These are phyloP conservation scores for Tolmerus cingulatus DNA, from an alignment of 2,888 invertebrate genomes.

Conservation along the genomic window DNA sequence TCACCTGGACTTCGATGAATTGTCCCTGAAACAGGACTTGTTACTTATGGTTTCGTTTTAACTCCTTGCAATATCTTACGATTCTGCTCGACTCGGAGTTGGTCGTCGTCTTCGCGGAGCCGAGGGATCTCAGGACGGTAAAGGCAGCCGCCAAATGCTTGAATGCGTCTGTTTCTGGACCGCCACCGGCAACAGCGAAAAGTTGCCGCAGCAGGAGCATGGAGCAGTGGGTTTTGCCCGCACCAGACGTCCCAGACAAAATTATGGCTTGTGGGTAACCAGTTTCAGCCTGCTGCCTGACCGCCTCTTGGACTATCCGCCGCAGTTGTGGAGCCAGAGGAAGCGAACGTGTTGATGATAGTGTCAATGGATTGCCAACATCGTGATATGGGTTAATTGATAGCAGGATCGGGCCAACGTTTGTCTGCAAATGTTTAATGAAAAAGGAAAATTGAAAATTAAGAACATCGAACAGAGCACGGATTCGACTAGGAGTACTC, in stretches of 20 bases:
- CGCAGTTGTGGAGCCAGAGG: slow-evolving; percentile 82
- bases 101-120: slow-evolving; percentile 87
- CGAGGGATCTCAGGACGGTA: slow-evolving; percentile 90
- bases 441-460: background rate
- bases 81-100: slow-evolving; percentile 94
- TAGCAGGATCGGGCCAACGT: slow-evolving; percentile 89
- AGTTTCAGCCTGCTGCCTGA: slow-evolving; percentile 92
- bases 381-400: slow-evolving; percentile 91
- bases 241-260: slow-evolving; percentile 88
- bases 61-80: slow-evolving; percentile 65
- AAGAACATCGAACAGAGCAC: background rate
- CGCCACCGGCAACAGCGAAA: slow-evolving; percentile 93
- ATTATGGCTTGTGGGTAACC: slow-evolving; percentile 96
- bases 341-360: slow-evolving; percentile 79
- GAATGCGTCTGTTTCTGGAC: slow-evolving; percentile 94
- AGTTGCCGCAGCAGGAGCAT: slow-evolving; percentile 89
- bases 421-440: slow-evolving; percentile 73
- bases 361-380: slow-evolving; percentile 85
- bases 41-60: background rate
- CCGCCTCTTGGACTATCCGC: slow-evolving; percentile 89
- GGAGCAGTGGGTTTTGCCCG: slow-evolving; percentile 92
- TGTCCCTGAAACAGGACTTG: slow-evolving; percentile 73
- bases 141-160: slow-evolving; percentile 95
- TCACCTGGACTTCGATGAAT: slow-evolving; percentile 95
- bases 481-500: background rate